These are phyloP conservation scores for Temnothorax rugatulus DNA, from an alignment of 2,888 invertebrate genomes.

Conservation along the genomic window DNA sequence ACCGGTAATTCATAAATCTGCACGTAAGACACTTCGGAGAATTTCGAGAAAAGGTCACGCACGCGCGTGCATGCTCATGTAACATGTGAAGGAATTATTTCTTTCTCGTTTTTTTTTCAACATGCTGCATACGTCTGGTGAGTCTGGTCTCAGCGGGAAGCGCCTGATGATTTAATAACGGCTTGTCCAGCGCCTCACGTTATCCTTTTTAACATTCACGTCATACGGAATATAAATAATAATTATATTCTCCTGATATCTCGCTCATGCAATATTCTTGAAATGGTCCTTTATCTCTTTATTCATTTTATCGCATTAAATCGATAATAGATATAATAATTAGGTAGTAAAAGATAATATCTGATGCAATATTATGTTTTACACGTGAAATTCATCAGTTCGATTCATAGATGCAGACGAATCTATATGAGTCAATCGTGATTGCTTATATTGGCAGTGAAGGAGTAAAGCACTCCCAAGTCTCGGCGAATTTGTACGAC, in stretches of 20 bases:
- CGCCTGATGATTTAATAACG: conserved; percentile 24
- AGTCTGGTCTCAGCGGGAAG: background rate
- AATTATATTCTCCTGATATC: background rate
- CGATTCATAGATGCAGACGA: background rate
- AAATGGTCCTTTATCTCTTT: background rate
- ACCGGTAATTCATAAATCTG: conserved; percentile 28
- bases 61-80: background rate
- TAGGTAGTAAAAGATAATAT: too few species aligned
- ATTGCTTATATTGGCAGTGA: background rate
- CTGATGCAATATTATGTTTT: background rate
- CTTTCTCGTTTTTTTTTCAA: background rate
- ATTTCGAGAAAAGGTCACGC: conserved; percentile 49
- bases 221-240: background rate
- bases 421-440: background rate
- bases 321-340: background rate
- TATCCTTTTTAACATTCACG: background rate
- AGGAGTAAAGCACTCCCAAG: background rate
- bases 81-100: conserved; percentile 37
- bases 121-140: background rate
- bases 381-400: background rate
- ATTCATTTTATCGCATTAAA: too few species aligned
- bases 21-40: conserved; percentile 53
- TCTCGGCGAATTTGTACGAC: conserved; percentile 24
- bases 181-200: background rate
- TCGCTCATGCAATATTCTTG: background rate